Percentiles rank a stretch among this genome's conserved stretches.
phyloP scores from a whole-genome alignment of 2,113 vertebrate species.

The Oenanthe oenanthe region DNA sequence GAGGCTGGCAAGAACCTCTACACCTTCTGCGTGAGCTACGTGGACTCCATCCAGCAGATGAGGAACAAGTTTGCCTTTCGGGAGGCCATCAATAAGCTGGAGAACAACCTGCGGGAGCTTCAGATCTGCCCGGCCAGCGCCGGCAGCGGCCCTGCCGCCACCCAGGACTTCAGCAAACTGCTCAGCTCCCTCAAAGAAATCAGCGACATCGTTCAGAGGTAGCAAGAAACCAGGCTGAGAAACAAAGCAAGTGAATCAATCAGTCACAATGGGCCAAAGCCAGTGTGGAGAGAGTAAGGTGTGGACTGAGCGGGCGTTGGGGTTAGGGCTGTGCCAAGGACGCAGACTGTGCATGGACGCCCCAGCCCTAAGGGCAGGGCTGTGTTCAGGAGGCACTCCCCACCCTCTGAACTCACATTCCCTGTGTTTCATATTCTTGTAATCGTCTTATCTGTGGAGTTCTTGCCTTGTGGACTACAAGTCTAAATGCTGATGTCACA shows the following conservation, averaged over 20 bases:
- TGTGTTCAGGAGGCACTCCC: neutral
- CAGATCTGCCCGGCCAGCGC: constrained; percentile 92
- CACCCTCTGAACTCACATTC: neutral
- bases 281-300: neutral
- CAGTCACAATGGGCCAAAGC: constrained; percentile 31
- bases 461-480: constrained; percentile 53
- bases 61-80: constrained; percentile 97
- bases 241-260: neutral
- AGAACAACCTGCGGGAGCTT: constrained; percentile 91
- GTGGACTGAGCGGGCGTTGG: neutral
- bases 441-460: constrained; percentile 61
- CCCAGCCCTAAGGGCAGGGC: constrained; percentile 6
- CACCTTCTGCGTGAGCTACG: constrained; percentile 91
- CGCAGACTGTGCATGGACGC: neutral
- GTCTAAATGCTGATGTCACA: neutral
- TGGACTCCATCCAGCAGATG: constrained; percentile 99
- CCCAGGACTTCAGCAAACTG: constrained; percentile 97
- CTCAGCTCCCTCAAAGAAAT: constrained; percentile 96
- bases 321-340: neutral
- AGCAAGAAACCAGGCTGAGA: constrained; percentile 76
- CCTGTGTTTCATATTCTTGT: neutral
- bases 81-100: constrained; percentile 97
- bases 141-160: constrained; percentile 81
- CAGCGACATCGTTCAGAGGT: constrained; percentile 98
- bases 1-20: constrained; percentile 97